Conservation (phyloP, 1,140 invertebrate species). For the Magallana angulata region DNA sequence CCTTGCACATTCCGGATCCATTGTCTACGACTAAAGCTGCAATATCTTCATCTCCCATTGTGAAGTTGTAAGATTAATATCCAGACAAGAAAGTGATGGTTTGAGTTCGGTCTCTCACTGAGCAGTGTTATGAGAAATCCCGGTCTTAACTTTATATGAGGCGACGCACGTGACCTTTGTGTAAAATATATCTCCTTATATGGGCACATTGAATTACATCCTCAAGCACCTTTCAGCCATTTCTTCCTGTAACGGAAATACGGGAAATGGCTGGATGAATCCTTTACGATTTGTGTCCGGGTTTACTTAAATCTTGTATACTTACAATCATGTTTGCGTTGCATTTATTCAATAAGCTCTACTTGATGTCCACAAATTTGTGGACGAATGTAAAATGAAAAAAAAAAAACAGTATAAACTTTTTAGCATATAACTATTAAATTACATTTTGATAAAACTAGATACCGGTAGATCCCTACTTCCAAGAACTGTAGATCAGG, state of each 20-base stretch:
- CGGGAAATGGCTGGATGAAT: constrained; percentile 29
- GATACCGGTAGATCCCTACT: no score
- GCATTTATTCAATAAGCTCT: background rate
- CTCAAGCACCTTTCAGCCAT: background rate
- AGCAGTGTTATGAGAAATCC: background rate
- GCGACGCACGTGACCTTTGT: constrained; percentile 14
- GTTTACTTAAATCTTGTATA: constrained; percentile 14
- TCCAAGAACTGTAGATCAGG: no score
- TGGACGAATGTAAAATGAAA: no score
- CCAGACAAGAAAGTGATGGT: constrained; percentile 16
- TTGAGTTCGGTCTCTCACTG: constrained; percentile 1
- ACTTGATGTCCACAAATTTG: no score
- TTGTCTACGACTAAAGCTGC: constrained; percentile 90
- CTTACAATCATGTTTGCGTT: background rate
- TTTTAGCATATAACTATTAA: no score
- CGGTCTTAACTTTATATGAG: background rate
- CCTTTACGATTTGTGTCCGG: constrained; percentile 31
- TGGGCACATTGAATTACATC: constrained; percentile 1
- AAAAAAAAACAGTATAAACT: no score
- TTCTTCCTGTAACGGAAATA: constrained; percentile 21
- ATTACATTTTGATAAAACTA: no score
- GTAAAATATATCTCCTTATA: constrained; percentile 32
- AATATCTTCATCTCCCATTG: constrained; percentile 92
- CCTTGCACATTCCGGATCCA: constrained; percentile 93
- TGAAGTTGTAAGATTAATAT: background rate